phyloP scores from a whole-genome alignment of 1,140 invertebrate genomes.

The Zaprionus taronus region DNA sequence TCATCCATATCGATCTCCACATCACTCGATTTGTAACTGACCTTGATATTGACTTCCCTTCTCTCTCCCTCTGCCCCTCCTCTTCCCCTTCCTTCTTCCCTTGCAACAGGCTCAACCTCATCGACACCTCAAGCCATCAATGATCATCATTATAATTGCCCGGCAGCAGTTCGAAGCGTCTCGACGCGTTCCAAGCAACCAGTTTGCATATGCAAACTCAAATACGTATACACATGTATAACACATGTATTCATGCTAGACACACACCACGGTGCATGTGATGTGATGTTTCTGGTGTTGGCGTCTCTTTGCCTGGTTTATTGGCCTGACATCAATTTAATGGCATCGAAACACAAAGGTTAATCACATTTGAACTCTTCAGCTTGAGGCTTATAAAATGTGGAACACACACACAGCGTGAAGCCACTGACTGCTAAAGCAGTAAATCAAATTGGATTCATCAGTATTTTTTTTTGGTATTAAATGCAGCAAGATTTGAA shows the following conservation, averaged over 20 bases:
- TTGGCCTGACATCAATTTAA: constrained; percentile 75
- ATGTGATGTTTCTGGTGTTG: neutral
- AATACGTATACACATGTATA: neutral
- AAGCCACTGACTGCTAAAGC: neutral
- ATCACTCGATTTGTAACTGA: constrained; percentile 72
- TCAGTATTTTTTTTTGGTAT: neutral
- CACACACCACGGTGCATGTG: neutral
- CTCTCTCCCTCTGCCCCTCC: neutral
- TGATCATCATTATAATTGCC: constrained; percentile 52
- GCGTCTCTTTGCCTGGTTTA: constrained; percentile 29
- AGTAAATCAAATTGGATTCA: neutral
- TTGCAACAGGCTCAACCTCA: neutral
- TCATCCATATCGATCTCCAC: constrained; percentile 39
- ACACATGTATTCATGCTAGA: constrained; percentile 1
- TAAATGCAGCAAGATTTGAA: neutral
- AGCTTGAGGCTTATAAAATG: constrained; percentile 1
- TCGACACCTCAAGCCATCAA: constrained; percentile 17
- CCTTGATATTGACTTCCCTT: constrained; percentile 77
- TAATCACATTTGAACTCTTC: constrained; percentile 78
- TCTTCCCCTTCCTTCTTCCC: neutral
- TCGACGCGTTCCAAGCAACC: constrained; percentile 64
- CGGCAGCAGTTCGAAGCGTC: constrained; percentile 51
- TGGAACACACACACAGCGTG: constrained; percentile 5
- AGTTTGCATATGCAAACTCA: constrained; percentile 51
- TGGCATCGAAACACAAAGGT: constrained; percentile 72